Conservation (phyloP, 37 sponge, comb jelly and placozoan species). For the Oopsacas minuta region DNA sequence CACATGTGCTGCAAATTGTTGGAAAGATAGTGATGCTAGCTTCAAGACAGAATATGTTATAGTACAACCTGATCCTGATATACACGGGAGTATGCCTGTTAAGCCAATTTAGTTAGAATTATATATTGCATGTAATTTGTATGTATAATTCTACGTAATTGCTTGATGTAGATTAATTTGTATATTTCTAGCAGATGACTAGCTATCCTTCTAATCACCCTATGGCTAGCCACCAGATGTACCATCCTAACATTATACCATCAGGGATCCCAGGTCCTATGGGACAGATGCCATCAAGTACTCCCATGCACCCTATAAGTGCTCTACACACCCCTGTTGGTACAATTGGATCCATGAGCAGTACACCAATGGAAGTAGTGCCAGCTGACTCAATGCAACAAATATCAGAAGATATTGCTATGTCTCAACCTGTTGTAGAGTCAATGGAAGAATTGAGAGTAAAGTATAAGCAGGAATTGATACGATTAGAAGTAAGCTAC, state of each 20-base stretch:
- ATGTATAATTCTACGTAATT: too few relatives aligned
- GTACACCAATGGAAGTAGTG: slow-evolving; percentile 1
- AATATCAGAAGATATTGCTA: background rate
- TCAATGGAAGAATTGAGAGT: background rate
- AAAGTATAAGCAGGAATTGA: background rate
- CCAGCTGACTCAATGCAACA: background rate
- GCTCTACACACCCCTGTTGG: background rate
- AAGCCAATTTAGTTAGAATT: too few relatives aligned
- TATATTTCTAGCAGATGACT: background rate
- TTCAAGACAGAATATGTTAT: background rate
- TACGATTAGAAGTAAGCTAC: background rate
- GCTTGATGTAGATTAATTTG: too few relatives aligned
- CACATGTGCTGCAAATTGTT: background rate
- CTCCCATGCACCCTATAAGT: background rate
- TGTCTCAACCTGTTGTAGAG: background rate
- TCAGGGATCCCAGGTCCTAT: background rate
- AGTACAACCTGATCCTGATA: slow-evolving; percentile 8
- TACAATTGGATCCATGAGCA: background rate
- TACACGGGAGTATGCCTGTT: too few relatives aligned
- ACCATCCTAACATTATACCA: background rate
- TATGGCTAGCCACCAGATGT: background rate
- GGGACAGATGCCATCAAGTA: background rate
- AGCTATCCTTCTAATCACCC: background rate
- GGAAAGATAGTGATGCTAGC: background rate
- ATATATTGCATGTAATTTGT: too few relatives aligned